Evolutionary conservation across 2,113 vertebrate genomes (phyloP).

Genomic region (Odocoileus hemionus): DNA sequence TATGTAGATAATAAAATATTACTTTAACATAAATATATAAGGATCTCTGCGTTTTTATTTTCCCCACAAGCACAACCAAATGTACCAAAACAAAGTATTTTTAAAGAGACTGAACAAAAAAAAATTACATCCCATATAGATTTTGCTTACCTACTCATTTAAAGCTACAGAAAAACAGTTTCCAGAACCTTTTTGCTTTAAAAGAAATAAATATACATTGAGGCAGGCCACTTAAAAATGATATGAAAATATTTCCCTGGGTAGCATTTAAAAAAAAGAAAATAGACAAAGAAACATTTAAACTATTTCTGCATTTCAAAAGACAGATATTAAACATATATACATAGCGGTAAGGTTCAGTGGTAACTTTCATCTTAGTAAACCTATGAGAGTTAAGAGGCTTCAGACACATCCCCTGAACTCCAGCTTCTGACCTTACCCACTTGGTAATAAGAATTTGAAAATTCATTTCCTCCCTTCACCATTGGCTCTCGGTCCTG

Average conservation of each 20-base stretch:
- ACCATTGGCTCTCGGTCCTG: slow-evolving; percentile 85
- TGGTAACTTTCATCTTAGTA: slow-evolving; percentile 84
- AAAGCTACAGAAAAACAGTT: slow-evolving; percentile 94
- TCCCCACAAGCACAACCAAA: slow-evolving; percentile 95
- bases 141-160: slow-evolving; percentile 90
- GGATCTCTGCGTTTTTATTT: slow-evolving; percentile 92
- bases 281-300: slow-evolving; percentile 91
- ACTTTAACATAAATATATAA: slow-evolving; percentile 96
- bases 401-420: slow-evolving; percentile 73
- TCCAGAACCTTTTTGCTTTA: slow-evolving; percentile 88
- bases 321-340: slow-evolving; percentile 93
- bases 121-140: slow-evolving; percentile 92
- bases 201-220: slow-evolving; percentile 91
- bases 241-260: slow-evolving; percentile 93
- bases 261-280: slow-evolving; percentile 87
- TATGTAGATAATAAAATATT: slow-evolving; percentile 96
- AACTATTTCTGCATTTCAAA: slow-evolving; percentile 92
- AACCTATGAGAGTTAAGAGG: slow-evolving; percentile 78
- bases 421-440: slow-evolving; percentile 81
- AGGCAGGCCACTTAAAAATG: slow-evolving; percentile 88
- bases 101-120: slow-evolving; percentile 87
- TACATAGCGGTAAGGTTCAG: slow-evolving; percentile 88
- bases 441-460: slow-evolving; percentile 83
- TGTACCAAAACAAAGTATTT: slow-evolving; percentile 91
- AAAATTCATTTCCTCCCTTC: slow-evolving; percentile 83